phyloP scores from a whole-genome alignment of 2,888 invertebrate genomes.

The Nineta flava region DNA sequence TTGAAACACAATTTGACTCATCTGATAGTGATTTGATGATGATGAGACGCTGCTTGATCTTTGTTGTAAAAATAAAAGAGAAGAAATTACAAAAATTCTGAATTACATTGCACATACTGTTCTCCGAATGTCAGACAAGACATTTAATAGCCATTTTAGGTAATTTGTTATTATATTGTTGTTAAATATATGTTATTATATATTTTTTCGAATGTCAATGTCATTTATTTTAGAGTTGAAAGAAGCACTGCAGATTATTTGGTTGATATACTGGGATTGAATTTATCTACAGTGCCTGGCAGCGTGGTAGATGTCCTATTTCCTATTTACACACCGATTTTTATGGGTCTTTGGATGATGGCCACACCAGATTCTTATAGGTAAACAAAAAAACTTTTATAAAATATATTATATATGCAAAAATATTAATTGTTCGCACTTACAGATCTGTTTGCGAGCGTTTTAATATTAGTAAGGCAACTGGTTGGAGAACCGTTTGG shows the following conservation, averaged over 20 bases:
- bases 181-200: too few relatives aligned
- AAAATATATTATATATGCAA: background rate
- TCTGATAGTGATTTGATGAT: background rate
- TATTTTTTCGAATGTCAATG: background rate
- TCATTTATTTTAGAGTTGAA: constrained; percentile 7
- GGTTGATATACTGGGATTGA: constrained; percentile 7
- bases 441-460: constrained; percentile 13
- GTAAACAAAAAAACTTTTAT: constrained; percentile 2
- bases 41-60: background rate
- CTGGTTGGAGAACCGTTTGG: constrained; percentile 12
- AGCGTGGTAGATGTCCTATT: constrained; percentile 8
- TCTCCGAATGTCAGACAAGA: background rate
- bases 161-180: background rate
- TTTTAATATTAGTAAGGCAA: constrained; percentile 13
- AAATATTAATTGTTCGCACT: background rate
- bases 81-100: background rate
- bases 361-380: constrained; percentile 12
- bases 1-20: background rate
- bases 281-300: constrained; percentile 2
- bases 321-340: constrained; percentile 8
- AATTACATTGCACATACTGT: background rate
- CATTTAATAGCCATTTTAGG: constrained; percentile 1
- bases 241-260: constrained; percentile 8
- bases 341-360: constrained; percentile 10
- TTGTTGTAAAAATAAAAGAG: background rate